Percentiles rank a stretch among this genome's conserved stretches.
Evolutionary conservation across 2,113 vertebrate genomes (phyloP).

Genomic region (Eudyptes chrysolophus): DNA sequence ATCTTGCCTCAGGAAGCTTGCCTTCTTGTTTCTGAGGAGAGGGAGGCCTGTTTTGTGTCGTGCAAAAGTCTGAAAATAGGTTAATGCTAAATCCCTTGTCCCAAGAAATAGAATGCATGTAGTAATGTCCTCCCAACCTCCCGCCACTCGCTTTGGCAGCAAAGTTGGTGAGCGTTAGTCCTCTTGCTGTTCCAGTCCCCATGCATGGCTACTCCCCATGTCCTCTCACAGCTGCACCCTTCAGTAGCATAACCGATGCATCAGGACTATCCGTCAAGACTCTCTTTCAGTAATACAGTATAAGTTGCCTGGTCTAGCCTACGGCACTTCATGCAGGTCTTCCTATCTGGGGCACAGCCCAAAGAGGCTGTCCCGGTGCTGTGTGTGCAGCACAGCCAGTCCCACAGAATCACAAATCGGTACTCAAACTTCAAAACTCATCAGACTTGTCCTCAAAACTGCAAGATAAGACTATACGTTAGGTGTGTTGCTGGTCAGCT

Average conservation of each 20-base stretch:
- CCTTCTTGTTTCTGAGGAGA: neutral
- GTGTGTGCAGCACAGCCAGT: neutral
- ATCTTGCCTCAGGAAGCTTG: neutral
- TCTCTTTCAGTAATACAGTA: neutral
- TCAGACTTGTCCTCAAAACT: neutral
- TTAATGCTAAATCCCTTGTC: neutral
- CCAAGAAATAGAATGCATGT: neutral
- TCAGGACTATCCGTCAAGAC: neutral
- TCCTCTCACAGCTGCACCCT: neutral
- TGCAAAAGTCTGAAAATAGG: neutral
- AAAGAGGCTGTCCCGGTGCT: neutral
- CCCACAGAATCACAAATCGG: neutral
- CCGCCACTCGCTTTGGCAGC: neutral
- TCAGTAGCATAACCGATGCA: neutral
- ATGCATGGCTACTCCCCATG: rapidly evolving
- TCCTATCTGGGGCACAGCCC: neutral
- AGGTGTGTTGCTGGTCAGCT: neutral
- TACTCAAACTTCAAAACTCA: neutral
- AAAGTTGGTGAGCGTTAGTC: neutral
- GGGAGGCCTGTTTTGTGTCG: neutral
- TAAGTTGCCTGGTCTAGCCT: neutral
- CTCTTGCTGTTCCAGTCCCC: neutral
- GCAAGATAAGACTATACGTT: neutral
- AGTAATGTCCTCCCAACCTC: neutral
- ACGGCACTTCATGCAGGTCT: neutral